These are phyloP conservation scores for Ia io DNA, from an alignment of 2,113 vertebrate species.

Conservation along the genomic window DNA sequence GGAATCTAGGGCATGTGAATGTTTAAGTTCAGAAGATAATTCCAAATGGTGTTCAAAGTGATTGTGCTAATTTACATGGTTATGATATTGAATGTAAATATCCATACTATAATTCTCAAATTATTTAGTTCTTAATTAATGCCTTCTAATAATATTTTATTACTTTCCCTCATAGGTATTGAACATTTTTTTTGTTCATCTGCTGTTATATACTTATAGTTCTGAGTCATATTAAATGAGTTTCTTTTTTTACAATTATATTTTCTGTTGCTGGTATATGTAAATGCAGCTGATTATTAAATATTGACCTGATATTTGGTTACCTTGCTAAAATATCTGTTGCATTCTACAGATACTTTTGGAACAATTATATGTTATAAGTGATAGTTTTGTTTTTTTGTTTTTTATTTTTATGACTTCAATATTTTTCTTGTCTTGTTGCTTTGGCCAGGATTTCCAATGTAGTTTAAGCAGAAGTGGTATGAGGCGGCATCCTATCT, in stretches of 20 bases:
- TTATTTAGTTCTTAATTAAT: not conserved
- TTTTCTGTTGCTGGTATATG: not conserved
- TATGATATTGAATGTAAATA: not conserved
- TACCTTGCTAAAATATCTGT: not conserved
- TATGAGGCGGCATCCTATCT: not conserved
- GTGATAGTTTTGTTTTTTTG: not conserved
- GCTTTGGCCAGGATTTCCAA: not conserved
- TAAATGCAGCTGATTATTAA: not conserved
- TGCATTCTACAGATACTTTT: conserved; percentile 3
- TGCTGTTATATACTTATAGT: not conserved
- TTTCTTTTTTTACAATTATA: not conserved
- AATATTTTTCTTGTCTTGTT: not conserved
- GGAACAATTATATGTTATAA: not conserved
- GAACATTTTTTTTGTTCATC: not conserved
- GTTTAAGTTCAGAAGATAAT: not conserved
- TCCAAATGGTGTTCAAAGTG: not conserved
- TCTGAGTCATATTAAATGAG: not conserved
- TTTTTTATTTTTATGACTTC: not conserved
- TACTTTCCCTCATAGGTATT: not conserved
- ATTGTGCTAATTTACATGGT: not conserved
- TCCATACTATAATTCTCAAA: not conserved
- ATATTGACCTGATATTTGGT: not conserved
- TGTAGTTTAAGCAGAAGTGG: not conserved
- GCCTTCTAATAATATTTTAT: not conserved
- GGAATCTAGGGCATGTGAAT: not conserved